Evolutionary conservation across 2,888 invertebrate species (phyloP).

Genomic region (Erpobdella octoculata): DNA sequence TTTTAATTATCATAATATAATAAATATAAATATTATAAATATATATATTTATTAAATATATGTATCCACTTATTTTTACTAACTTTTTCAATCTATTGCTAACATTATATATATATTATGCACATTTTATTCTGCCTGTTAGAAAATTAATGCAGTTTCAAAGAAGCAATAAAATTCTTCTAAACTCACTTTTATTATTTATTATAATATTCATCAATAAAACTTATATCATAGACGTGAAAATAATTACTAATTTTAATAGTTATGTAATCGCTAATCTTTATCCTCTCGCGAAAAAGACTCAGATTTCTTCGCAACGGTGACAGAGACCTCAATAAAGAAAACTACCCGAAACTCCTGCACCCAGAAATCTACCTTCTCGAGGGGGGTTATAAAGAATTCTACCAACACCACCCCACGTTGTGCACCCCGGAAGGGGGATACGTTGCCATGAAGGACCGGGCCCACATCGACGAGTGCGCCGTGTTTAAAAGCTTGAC

Average conservation of each 20-base stretch:
- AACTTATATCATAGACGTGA: no score
- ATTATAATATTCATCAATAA: no score
- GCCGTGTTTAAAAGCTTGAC: neutral
- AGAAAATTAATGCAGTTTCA: no score
- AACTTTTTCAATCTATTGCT: no score
- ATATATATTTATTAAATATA: no score
- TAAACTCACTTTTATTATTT: no score
- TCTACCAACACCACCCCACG: slow-evolving; percentile 58
- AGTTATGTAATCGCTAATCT: neutral
- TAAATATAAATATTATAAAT: no score
- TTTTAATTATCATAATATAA: neutral
- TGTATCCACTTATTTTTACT: no score
- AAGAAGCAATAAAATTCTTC: no score
- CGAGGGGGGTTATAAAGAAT: slow-evolving; percentile 79
- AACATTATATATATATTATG: no score
- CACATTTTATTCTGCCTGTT: no score
- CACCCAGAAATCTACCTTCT: slow-evolving; percentile 89
- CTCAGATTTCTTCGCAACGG: slow-evolving; percentile 69
- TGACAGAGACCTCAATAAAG: slow-evolving; percentile 72
- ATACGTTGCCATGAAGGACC: neutral
- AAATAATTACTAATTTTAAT: no score
- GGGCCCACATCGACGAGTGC: neutral
- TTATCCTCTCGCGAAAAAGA: neutral
- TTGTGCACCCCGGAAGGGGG: neutral
- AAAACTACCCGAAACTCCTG: slow-evolving; percentile 72